Conservation (phyloP, 1,140 invertebrate species). For the Trachymyrmex septentrionalis region DNA sequence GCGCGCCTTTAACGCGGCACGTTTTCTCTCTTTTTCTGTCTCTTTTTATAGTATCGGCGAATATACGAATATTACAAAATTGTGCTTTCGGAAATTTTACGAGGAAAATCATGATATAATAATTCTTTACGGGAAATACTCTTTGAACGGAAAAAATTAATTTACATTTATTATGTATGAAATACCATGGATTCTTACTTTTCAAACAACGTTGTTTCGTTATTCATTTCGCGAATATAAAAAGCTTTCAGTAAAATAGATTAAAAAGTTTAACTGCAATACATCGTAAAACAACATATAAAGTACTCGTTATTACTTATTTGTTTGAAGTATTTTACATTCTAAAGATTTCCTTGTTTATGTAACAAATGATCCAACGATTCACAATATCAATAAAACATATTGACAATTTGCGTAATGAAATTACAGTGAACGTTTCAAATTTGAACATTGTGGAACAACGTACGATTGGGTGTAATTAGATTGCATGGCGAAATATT, state of each 20-base stretch:
- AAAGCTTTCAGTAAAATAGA: neutral
- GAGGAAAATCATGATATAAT: neutral
- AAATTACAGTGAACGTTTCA: slow-evolving; percentile 11
- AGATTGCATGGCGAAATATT: slow-evolving; percentile 38
- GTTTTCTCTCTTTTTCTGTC: neutral
- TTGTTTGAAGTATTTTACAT: neutral
- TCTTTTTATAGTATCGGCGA: neutral
- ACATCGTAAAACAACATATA: neutral
- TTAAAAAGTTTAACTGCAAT: neutral
- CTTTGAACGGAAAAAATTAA: neutral
- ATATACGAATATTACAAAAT: slow-evolving; percentile 3
- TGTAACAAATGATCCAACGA: neutral
- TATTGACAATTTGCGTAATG: neutral
- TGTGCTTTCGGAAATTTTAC: neutral
- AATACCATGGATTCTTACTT: neutral
- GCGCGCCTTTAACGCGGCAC: slow-evolving; percentile 31
- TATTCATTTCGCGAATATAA: neutral
- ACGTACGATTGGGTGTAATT: neutral
- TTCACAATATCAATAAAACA: neutral
- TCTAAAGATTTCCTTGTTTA: neutral
- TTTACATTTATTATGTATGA: slow-evolving; percentile 21
- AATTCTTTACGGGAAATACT: neutral
- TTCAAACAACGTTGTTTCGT: neutral
- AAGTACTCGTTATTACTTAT: neutral
- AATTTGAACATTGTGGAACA: neutral